Percentiles rank a stretch among this genome's conserved stretches.
phyloP scores from a whole-genome alignment of 2,888 invertebrate species.

The Hirtodrosophila cameraria region DNA sequence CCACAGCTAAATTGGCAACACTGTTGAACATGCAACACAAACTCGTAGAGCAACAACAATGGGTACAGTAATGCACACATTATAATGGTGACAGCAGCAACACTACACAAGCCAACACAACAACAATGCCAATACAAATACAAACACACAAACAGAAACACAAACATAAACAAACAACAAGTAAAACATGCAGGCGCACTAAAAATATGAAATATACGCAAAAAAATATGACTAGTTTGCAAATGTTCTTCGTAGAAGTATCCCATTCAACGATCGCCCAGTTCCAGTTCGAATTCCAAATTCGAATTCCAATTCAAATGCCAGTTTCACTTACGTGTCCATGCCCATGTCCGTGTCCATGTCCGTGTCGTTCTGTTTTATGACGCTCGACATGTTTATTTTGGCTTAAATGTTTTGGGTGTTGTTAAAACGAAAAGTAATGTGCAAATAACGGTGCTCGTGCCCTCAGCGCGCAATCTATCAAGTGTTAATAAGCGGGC shows the following conservation, averaged over 20 bases:
- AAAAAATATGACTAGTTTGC: slow-evolving; percentile 72
- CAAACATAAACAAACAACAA: slow-evolving; percentile 24
- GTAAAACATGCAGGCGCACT: slow-evolving; percentile 48
- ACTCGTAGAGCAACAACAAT: no score
- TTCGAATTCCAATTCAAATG: slow-evolving; percentile 19
- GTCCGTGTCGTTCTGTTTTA: slow-evolving; percentile 55
- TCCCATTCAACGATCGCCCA: slow-evolving; percentile 28
- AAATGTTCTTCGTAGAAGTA: slow-evolving; percentile 56
- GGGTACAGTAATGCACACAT: slow-evolving; percentile 53
- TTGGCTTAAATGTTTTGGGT: slow-evolving; percentile 77
- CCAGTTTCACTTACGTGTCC: slow-evolving; percentile 4
- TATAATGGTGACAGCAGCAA: slow-evolving; percentile 62
- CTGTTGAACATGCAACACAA: no score
- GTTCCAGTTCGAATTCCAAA: slow-evolving; percentile 24
- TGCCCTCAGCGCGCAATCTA: slow-evolving; percentile 71
- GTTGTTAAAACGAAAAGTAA: slow-evolving; percentile 74
- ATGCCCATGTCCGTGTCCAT: slow-evolving; percentile 5
- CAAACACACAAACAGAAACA: slow-evolving; percentile 8
- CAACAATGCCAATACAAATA: slow-evolving; percentile 20
- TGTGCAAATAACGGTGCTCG: slow-evolving; percentile 74
- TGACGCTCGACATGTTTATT: slow-evolving; percentile 72
- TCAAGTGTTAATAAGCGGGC: slow-evolving; percentile 70
- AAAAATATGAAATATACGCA: slow-evolving; percentile 72
- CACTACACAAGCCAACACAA: slow-evolving; percentile 41
- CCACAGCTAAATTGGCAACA: no score